Percentiles rank a stretch among this genome's conserved stretches.
Conservation (phyloP, 2,888 invertebrate genomes). For the Calameuta idolon region DNA sequence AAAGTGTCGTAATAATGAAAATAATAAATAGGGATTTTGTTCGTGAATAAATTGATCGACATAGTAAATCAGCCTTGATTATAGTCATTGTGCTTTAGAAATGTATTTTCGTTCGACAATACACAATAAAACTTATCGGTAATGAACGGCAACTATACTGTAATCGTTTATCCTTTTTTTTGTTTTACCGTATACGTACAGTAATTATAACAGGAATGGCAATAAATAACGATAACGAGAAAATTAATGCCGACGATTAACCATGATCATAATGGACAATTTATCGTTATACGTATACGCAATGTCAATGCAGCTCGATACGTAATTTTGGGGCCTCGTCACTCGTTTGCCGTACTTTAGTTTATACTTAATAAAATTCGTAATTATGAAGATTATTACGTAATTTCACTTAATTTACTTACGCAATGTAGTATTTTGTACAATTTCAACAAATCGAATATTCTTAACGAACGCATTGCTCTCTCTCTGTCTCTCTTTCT, state of each 20-base stretch:
- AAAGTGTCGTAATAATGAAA: too few species aligned
- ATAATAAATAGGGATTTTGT: too few species aligned
- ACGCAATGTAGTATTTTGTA: slow-evolving; percentile 24
- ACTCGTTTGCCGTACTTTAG: not conserved
- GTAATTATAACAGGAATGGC: slow-evolving; percentile 3
- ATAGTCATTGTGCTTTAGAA: slow-evolving; percentile 23
- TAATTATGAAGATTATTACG: slow-evolving; percentile 18
- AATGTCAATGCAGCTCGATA: slow-evolving; percentile 18
- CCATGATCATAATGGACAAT: slow-evolving; percentile 7
- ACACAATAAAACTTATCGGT: slow-evolving; percentile 24
- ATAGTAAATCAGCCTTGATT: slow-evolving; percentile 11
- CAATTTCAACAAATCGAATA: slow-evolving; percentile 26
- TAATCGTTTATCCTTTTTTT: slow-evolving; percentile 2
- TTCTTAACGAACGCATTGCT: slow-evolving; percentile 23
- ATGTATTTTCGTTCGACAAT: slow-evolving; percentile 24
- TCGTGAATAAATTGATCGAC: not conserved
- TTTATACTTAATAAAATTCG: slow-evolving; percentile 22
- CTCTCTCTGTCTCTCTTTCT: not conserved
- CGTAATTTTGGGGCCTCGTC: slow-evolving; percentile 19
- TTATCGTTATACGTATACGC: not conserved
- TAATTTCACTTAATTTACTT: slow-evolving; percentile 15
- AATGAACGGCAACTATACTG: slow-evolving; percentile 23
- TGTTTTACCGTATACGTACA: slow-evolving; percentile 2
- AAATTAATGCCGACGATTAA: slow-evolving; percentile 9
- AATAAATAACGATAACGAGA: slow-evolving; percentile 3